Percentiles rank a stretch among this genome's conserved stretches.
These are phyloP conservation scores for Syngnathus rostellatus DNA, from an alignment of 2,797 vertebrate species.

Conservation along the genomic window DNA sequence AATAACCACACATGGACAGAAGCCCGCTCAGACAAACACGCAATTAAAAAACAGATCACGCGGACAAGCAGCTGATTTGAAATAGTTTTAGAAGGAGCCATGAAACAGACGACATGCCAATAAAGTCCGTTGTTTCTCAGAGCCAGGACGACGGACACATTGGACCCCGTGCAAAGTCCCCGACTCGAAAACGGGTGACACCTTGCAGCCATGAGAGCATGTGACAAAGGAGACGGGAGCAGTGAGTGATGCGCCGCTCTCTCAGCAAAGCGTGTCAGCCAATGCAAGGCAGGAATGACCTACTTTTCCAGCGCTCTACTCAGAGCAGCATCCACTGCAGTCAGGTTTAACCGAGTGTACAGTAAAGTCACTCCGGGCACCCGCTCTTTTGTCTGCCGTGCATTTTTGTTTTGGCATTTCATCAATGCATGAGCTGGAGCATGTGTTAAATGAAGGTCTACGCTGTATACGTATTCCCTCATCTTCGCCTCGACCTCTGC, in stretches of 20 bases:
- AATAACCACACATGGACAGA: slow-evolving; percentile 15
- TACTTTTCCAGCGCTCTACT: slow-evolving; percentile 59
- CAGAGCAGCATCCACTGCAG: slow-evolving; percentile 49
- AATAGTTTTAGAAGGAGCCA: slow-evolving; percentile 21
- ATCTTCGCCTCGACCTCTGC: slow-evolving; percentile 12
- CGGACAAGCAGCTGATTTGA: slow-evolving; percentile 28
- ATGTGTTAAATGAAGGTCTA: slow-evolving; percentile 29
- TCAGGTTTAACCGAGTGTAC: slow-evolving; percentile 62
- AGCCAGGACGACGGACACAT: neutral
- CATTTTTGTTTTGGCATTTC: slow-evolving; percentile 13
- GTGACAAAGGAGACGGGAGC: slow-evolving; percentile 27
- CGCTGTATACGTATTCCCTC: slow-evolving; percentile 7
- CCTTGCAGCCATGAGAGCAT: slow-evolving; percentile 21
- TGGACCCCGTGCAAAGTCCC: slow-evolving; percentile 5
- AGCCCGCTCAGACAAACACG: slow-evolving; percentile 8
- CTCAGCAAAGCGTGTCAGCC: slow-evolving; percentile 55
- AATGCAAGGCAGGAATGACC: slow-evolving; percentile 60
- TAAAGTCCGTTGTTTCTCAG: slow-evolving; percentile 29
- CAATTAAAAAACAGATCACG: slow-evolving; percentile 23
- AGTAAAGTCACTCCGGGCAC: slow-evolving; percentile 62
- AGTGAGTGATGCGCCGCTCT: slow-evolving; percentile 37
- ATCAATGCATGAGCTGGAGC: slow-evolving; percentile 42
- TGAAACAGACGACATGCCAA: slow-evolving; percentile 2
- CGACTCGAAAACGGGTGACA: slow-evolving; percentile 12
- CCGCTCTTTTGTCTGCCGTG: slow-evolving; percentile 31